phyloP scores from a whole-genome alignment of 2,888 invertebrate genomes.

The Pyrgus malvae region DNA sequence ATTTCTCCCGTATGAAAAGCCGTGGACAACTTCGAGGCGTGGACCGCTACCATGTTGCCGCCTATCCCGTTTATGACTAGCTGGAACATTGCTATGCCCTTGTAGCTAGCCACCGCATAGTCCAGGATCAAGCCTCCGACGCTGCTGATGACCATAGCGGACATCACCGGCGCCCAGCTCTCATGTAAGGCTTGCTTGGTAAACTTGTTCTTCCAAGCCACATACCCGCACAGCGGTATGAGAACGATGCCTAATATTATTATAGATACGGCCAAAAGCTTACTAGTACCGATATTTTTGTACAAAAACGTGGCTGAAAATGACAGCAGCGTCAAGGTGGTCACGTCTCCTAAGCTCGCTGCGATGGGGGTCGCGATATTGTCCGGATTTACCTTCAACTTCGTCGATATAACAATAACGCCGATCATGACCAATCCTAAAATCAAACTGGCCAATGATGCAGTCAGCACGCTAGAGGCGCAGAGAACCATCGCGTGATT shows the following conservation, averaged over 20 bases:
- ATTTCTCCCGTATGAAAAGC: slow-evolving; percentile 87
- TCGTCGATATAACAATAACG: slow-evolving; percentile 89
- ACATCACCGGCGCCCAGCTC: slow-evolving; percentile 95
- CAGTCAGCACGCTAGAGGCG: slow-evolving; percentile 93
- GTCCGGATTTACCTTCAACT: slow-evolving; percentile 93
- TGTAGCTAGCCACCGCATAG: slow-evolving; percentile 90
- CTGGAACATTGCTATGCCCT: slow-evolving; percentile 95
- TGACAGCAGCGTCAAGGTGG: slow-evolving; percentile 91
- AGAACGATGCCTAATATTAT: slow-evolving; percentile 84
- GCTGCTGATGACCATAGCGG: slow-evolving; percentile 95
- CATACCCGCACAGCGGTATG: slow-evolving; percentile 90
- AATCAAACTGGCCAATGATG: slow-evolving; percentile 92
- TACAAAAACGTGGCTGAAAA: slow-evolving; percentile 89
- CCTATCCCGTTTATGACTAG: slow-evolving; percentile 96
- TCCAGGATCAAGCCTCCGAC: slow-evolving; percentile 94
- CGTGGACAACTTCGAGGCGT: slow-evolving; percentile 94
- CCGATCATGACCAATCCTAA: slow-evolving; percentile 92
- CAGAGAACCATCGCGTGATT: slow-evolving; percentile 91
- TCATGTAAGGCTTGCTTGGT: slow-evolving; percentile 90
- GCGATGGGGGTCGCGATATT: slow-evolving; percentile 97
- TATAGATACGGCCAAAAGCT: slow-evolving; percentile 85
- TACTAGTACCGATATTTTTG: slow-evolving; percentile 44
- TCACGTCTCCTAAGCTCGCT: slow-evolving; percentile 94
- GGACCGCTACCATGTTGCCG: slow-evolving; percentile 95
- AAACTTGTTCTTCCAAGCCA: slow-evolving; percentile 90